These are phyloP conservation scores for Percopsis transmontana DNA, from an alignment of 2,113 vertebrate species.

Conservation along the genomic window DNA sequence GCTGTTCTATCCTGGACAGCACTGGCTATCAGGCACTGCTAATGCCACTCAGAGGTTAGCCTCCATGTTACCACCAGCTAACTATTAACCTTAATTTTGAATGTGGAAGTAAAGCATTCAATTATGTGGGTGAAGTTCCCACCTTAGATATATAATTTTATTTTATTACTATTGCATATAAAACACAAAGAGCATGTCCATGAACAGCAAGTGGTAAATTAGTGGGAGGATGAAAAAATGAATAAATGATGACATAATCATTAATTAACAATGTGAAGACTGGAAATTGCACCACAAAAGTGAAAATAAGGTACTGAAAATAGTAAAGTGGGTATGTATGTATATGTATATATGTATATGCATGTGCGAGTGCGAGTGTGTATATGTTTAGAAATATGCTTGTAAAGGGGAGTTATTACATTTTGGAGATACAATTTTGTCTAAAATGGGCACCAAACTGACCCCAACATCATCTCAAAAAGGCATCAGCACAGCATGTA, in stretches of 20 bases:
- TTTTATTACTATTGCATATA: too few species aligned
- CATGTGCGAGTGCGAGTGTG: neutral
- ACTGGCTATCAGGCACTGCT: slow-evolving; percentile 12
- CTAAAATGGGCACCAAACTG: slow-evolving; percentile 37
- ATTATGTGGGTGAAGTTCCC: too few species aligned
- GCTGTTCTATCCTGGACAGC: slow-evolving; percentile 19
- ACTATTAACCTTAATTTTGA: too few species aligned
- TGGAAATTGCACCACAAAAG: too few species aligned
- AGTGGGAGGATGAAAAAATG: neutral
- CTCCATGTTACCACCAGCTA: neutral
- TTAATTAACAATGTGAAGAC: too few species aligned
- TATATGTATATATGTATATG: neutral
- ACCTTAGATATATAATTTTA: too few species aligned
- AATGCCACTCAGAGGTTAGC: slow-evolving; percentile 28
- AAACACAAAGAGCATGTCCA: too few species aligned
- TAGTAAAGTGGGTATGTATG: neutral
- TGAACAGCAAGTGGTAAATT: too few species aligned
- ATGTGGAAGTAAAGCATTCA: too few species aligned
- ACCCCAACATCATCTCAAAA: slow-evolving; percentile 53
- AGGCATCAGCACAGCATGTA: slow-evolving; percentile 67
- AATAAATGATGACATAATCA: neutral
- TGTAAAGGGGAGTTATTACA: slow-evolving; percentile 1
- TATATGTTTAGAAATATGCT: neutral
- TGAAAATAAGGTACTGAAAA: neutral
- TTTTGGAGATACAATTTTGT: neutral